These are phyloP conservation scores for Euphydryas editha DNA, from an alignment of 2,888 invertebrate genomes.

Conservation along the genomic window DNA sequence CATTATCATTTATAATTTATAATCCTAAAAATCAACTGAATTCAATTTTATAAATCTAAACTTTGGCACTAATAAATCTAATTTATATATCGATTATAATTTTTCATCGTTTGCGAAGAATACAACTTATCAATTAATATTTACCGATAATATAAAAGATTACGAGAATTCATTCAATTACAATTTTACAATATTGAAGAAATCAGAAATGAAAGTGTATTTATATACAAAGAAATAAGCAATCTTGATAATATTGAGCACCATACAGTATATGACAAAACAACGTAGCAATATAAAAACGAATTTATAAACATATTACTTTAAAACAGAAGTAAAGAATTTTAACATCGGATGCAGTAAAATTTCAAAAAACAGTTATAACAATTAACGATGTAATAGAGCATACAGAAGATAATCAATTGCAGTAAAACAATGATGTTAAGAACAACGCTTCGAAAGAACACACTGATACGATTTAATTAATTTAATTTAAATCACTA, in stretches of 20 bases:
- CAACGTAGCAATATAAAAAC: conserved; percentile 31
- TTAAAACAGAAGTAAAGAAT: background rate
- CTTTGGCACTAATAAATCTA: conserved; percentile 82
- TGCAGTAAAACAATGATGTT: conserved; percentile 53
- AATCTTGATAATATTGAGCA: conserved; percentile 63
- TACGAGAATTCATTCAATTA: conserved; percentile 40
- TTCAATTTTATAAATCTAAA: conserved; percentile 69
- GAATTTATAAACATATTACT: conserved; percentile 3
- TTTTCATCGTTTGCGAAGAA: conserved; percentile 55
- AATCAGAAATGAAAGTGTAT: conserved; percentile 16
- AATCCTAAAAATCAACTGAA: conserved; percentile 77
- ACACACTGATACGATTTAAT: conserved; percentile 45
- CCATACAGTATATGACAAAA: conserved; percentile 52
- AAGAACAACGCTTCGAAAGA: conserved; percentile 58
- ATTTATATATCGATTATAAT: conserved; percentile 62
- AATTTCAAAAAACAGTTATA: background rate
- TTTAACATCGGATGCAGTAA: background rate
- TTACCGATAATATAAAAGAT: conserved; percentile 48
- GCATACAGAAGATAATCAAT: conserved; percentile 7
- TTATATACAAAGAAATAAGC: conserved; percentile 40
- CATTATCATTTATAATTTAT: conserved; percentile 67
- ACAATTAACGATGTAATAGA: background rate
- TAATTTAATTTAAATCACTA: conserved; percentile 56
- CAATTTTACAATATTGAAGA: conserved; percentile 21
- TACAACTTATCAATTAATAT: conserved; percentile 41